These are phyloP conservation scores for Dinomys branickii DNA, from an alignment of 2,113 vertebrate species.

Conservation along the genomic window DNA sequence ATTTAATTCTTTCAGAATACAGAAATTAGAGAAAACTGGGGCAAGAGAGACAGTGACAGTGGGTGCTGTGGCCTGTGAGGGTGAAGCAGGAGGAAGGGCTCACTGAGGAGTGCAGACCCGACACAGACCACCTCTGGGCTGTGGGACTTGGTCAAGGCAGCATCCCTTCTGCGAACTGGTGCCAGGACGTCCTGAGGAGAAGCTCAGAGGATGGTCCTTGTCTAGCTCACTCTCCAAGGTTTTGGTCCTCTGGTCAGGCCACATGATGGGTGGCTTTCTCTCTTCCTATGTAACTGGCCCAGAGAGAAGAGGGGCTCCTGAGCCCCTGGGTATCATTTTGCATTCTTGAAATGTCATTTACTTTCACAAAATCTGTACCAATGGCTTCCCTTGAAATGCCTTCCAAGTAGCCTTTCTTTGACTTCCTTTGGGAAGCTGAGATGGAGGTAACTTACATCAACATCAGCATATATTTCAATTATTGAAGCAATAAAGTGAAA, in stretches of 20 bases:
- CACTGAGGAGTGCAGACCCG: not conserved
- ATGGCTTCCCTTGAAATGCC: not conserved
- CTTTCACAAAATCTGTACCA: not conserved
- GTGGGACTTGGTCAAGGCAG: not conserved
- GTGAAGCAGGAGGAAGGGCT: not conserved
- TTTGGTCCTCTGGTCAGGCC: not conserved
- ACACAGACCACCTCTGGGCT: too few relatives aligned
- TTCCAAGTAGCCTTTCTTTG: not conserved
- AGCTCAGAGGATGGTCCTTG: not conserved
- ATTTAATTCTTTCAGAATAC: conserved; percentile 37
- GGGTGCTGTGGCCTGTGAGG: not conserved
- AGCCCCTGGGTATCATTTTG: not conserved
- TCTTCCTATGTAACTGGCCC: not conserved
- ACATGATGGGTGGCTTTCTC: not conserved
- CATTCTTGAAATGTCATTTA: not conserved
- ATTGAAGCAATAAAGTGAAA: not conserved
- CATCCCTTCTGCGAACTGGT: not conserved
- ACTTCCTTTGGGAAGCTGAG: not conserved
- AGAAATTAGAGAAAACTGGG: not conserved
- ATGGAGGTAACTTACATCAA: not conserved
- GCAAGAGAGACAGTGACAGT: not conserved
- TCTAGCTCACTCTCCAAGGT: not conserved
- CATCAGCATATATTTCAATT: not conserved
- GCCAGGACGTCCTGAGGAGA: not conserved
- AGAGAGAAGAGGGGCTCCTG: not conserved